Conservation (phyloP, 2,888 invertebrate genomes). For the Conus canariensis region DNA sequence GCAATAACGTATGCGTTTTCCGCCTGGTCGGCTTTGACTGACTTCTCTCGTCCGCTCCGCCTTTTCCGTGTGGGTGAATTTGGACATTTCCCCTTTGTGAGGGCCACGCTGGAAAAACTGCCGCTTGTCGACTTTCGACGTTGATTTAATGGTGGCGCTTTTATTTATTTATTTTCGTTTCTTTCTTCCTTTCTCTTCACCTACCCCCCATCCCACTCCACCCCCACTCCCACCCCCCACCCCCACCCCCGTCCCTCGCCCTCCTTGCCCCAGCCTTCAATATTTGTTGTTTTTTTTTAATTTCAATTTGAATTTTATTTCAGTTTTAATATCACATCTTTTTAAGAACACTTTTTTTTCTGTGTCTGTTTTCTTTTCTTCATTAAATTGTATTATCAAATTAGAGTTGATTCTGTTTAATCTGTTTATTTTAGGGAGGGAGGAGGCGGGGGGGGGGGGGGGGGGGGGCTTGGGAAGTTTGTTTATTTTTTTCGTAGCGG, state of each 20-base stretch:
- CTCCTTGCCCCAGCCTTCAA: not conserved
- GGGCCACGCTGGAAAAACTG: not conserved
- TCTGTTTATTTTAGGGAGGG: too few relatives aligned
- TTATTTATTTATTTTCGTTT: not conserved
- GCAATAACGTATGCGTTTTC: slow-evolving; percentile 9
- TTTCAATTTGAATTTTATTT: too few relatives aligned
- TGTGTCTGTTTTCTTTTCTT: too few relatives aligned
- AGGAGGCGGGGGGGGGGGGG: too few relatives aligned
- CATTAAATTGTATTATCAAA: too few relatives aligned
- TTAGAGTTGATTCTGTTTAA: too few relatives aligned
- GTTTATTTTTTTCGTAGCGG: too few relatives aligned
- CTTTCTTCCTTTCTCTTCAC: not conserved
- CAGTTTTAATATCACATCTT: too few relatives aligned
- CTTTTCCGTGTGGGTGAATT: not conserved
- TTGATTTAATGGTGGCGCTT: not conserved
- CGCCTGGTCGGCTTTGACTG: not conserved
- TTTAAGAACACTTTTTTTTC: too few relatives aligned
- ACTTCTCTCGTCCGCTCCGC: not conserved
- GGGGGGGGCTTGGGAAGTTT: too few relatives aligned
- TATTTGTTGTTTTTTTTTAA: not conserved
- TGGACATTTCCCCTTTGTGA: not conserved
- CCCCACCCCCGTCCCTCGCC: not conserved
- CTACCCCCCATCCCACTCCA: not conserved
- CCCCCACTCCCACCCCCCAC: not conserved
- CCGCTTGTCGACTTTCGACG: not conserved